Evolutionary conservation across 2,113 vertebrate species (phyloP).

Genomic region (Colius striatus): DNA sequence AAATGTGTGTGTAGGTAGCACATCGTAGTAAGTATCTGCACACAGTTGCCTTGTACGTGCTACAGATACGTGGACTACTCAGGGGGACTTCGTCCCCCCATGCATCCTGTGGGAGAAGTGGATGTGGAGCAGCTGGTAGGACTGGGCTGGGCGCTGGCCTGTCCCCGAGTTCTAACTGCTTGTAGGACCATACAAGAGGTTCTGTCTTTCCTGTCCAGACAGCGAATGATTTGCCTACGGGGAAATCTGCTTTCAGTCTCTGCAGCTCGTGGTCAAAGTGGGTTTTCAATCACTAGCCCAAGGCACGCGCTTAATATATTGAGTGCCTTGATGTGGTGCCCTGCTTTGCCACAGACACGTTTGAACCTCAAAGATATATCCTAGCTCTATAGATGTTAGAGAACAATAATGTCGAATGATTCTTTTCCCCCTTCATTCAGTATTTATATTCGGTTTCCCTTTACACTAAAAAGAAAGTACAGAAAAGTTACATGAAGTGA

Average conservation of each 20-base stretch:
- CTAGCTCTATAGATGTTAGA: constrained; percentile 61
- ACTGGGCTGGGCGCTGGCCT: accelerated
- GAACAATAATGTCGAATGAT: constrained; percentile 68
- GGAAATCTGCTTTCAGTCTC: constrained; percentile 39
- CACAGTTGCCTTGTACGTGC: accelerated
- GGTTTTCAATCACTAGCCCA: constrained; percentile 62
- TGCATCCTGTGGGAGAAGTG: background rate
- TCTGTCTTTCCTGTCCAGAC: background rate
- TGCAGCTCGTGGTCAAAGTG: constrained; percentile 44
- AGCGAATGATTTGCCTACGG: background rate
- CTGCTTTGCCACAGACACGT: constrained; percentile 53
- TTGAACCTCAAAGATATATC: constrained; percentile 71
- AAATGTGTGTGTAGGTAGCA: background rate
- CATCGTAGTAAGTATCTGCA: background rate
- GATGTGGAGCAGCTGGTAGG: background rate
- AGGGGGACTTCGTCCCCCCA: accelerated
- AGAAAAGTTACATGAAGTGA: constrained; percentile 74
- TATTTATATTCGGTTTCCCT: constrained; percentile 70
- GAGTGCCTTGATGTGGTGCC: constrained; percentile 68
- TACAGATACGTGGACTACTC: accelerated
- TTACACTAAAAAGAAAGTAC: constrained; percentile 70
- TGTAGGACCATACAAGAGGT: background rate
- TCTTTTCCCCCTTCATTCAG: constrained; percentile 58
- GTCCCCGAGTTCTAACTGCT: background rate
- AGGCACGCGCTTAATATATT: constrained; percentile 50